Base-by-base conservation (phyloP, 2,113 vertebrate genomes). In the Bos javanicus region DNA sequence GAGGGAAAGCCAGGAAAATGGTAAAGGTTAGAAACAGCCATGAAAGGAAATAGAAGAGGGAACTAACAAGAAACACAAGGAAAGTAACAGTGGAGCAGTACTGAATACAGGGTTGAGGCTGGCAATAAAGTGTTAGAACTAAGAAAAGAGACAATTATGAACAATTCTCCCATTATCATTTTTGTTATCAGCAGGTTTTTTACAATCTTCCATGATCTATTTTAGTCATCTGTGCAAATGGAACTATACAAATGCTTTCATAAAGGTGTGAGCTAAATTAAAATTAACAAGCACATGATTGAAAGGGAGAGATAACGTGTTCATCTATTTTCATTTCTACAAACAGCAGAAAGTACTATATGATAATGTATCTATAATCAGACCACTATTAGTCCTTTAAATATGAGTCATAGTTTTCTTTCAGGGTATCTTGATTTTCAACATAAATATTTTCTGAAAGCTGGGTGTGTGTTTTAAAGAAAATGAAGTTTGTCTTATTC, bases 401-500 rank as follows among this genome's bases (percentile, higher is more conserved):
- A 97, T 10, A 60, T 5, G 9, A 98, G 8, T 92, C 97, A 97
- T 43, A 67, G 39, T 56, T 97, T 89, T 83, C 80, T 97, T 95
- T 95, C 78, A 96, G 59, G 36, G 95, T 2, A 71, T 97, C 87
- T 97, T 98, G 57, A 93, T 98, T 98, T 97, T 97, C 67, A 97
- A 92, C 6, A 28, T 96, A 92, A 54, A 48, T 96, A 96, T 94
- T 98, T 83, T 97, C 33, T 97, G 97, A 98, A 98, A 5, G 2
- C 0, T 3, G 60, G 13, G 43, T 64, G n/a, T 84, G 9, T 64
- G 7, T 50, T 87, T 93, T 87, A 86, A 95, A 92, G 95, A 97
- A 97, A 98, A 91, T 87, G 50, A 95, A 96, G 26, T 97, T 98
- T 96, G 50, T 95, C 98, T 97, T 98, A 98, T 97, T 98, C 87